These are phyloP conservation scores for Lutraria rhynchaena DNA, from an alignment of 1,140 invertebrate species.

Conservation along the genomic window DNA sequence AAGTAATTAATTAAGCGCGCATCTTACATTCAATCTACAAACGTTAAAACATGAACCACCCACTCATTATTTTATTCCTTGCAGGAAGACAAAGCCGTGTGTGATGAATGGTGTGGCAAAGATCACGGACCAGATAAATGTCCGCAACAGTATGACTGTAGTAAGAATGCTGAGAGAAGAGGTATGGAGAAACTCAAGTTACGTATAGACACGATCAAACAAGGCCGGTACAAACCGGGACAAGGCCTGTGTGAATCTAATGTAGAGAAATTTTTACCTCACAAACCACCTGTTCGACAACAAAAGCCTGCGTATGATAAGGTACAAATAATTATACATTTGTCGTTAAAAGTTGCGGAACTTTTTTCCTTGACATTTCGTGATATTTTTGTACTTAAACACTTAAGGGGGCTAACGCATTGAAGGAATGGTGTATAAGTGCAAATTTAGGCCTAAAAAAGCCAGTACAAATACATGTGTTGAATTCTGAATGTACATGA, in stretches of 20 bases:
- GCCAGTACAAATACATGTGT: too few species aligned
- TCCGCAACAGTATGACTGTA: constrained; percentile 61
- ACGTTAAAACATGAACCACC: constrained; percentile 12
- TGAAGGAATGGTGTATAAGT: too few species aligned
- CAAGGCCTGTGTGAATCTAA: constrained; percentile 53
- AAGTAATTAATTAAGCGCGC: too few species aligned
- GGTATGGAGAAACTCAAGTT: constrained; percentile 53
- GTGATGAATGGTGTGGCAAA: constrained; percentile 64
- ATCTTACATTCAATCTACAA: background rate
- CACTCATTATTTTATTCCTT: background rate
- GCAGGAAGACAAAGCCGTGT: constrained; percentile 48
- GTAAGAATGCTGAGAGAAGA: constrained; percentile 54
- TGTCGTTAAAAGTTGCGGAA: too few species aligned
- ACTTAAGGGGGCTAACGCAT: too few species aligned
- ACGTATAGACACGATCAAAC: constrained; percentile 59
- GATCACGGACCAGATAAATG: constrained; percentile 61
- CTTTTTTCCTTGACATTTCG: too few species aligned
- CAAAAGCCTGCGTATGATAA: constrained; percentile 30
- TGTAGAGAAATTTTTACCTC: constrained; percentile 43
- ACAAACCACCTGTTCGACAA: constrained; percentile 47
- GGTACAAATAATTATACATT: too few species aligned
- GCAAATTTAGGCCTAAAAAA: too few species aligned
- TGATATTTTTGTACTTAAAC: too few species aligned
- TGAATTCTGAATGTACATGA: too few species aligned
- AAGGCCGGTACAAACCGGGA: constrained; percentile 60